phyloP scores from a whole-genome alignment of 2,113 vertebrate species.

The Columba janthina region DNA sequence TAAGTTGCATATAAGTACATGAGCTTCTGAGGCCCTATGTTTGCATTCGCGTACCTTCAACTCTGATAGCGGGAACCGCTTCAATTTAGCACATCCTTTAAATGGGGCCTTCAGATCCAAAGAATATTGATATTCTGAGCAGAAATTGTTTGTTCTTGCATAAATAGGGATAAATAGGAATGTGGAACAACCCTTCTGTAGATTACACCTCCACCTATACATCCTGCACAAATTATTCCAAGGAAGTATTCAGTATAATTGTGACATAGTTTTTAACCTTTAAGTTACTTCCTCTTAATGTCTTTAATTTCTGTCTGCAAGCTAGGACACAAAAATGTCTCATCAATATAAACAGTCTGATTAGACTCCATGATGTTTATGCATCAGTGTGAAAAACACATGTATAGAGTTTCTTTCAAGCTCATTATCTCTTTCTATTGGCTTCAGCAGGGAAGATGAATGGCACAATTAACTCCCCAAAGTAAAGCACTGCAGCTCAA shows the following conservation, averaged over 20 bases:
- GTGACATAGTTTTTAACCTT: not conserved
- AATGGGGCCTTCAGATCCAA: not conserved
- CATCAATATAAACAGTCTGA: not conserved
- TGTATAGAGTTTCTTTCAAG: not conserved
- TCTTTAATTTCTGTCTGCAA: not conserved
- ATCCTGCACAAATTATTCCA: constrained; percentile 8
- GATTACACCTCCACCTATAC: constrained; percentile 26
- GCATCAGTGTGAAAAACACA: not conserved
- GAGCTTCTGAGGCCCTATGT: not conserved
- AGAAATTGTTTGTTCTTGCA: not conserved
- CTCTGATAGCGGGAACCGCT: not conserved
- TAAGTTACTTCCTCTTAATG: constrained; percentile 12
- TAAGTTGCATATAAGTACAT: constrained; percentile 34
- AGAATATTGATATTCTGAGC: not conserved
- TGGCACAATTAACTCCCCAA: not conserved
- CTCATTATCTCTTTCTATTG: not conserved
- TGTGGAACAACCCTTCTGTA: not conserved
- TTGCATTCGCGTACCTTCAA: not conserved
- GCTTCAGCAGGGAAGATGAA: not conserved
- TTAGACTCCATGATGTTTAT: not conserved
- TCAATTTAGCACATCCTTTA: not conserved
- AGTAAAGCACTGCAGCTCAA: not conserved
- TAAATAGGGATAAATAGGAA: not conserved
- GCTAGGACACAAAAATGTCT: not conserved
- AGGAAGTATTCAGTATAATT: constrained; percentile 4